Percentiles rank a stretch among this genome's conserved stretches.
Evolutionary conservation across 2,113 vertebrate genomes (phyloP).

Genomic region (Sturnira hondurensis): DNA sequence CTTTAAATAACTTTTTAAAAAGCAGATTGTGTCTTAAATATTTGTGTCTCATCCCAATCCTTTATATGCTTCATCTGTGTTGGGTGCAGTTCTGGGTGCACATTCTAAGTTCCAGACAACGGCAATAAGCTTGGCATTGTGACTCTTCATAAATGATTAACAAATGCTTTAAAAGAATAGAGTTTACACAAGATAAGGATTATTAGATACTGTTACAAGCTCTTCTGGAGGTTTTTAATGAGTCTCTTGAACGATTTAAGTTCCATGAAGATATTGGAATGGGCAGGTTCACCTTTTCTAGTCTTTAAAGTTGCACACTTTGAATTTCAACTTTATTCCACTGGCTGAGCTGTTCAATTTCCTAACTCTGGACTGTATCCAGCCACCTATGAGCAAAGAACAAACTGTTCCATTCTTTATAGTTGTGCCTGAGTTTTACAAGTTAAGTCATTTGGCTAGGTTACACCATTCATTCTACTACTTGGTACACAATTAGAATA

Average conservation of each 20-base stretch:
- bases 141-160: neutral
- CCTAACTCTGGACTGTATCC: neutral
- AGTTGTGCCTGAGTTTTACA: constrained; percentile 20
- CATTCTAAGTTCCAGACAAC: neutral
- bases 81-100: neutral
- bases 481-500: neutral
- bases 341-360: neutral
- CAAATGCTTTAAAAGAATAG: neutral
- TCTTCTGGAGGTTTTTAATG: neutral
- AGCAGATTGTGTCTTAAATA: neutral
- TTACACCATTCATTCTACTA: neutral
- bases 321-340: neutral
- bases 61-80: neutral
- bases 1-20: neutral
- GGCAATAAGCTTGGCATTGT: neutral
- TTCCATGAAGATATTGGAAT: neutral
- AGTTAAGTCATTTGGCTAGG: neutral
- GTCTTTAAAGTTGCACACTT: neutral
- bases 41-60: neutral
- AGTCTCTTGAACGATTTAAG: neutral
- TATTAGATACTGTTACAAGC: neutral
- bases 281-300: neutral
- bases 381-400: neutral
- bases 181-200: neutral
- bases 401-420: neutral